Base-by-base conservation (phyloP, 2,797 vertebrate genomes). In the Pangasius djambal region DNA sequence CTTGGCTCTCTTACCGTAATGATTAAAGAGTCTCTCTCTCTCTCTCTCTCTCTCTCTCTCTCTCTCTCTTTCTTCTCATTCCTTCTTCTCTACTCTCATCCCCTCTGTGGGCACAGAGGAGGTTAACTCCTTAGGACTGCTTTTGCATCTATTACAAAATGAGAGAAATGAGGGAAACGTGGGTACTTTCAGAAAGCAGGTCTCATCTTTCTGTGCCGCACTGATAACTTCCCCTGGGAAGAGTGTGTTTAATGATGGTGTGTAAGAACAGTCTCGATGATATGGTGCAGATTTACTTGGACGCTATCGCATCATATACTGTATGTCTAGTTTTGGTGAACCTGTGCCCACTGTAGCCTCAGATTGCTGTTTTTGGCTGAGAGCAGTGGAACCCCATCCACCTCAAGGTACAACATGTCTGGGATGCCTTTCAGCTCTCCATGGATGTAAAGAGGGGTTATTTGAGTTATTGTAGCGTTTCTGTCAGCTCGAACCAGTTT, bases 81-180 rank as follows among this genome's bases (percentile, higher is more conserved):
- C 57, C 6, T 61, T 82, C 78, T 59, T 61, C 34, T 40, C 20
- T 31, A 8, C 78, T 81, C 31, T 40, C 57, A 40, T 82, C 59
- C 44, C 13, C 59, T n/a, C 81, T 83, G 12, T 63, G 57, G 6
- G 22, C 2, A 7, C 40, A 83, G 57, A 40, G 22, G 57, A 61
- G 37, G 81, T 63, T 65, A 83, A 28, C 25, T 63, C 59, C 81
- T 83, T 65, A 48, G 13, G 40, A 63, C 59, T 57, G 52, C 52
- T 57, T 83, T 44, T 83, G 81, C 81, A 63, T 44, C 59, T 48
- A 18, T 63, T 63, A 83, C 57, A 65, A 65, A 83, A 63, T 63
- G 59, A 83, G 37, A 12, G 55, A 59, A 34, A 40, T 61, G 57
- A 61, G 57, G 22, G 81, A 63, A 82, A 63, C 18, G 13, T 40